Evolutionary conservation across 1,140 invertebrate genomes (phyloP).

Genomic region (Bradynema listronoti): DNA sequence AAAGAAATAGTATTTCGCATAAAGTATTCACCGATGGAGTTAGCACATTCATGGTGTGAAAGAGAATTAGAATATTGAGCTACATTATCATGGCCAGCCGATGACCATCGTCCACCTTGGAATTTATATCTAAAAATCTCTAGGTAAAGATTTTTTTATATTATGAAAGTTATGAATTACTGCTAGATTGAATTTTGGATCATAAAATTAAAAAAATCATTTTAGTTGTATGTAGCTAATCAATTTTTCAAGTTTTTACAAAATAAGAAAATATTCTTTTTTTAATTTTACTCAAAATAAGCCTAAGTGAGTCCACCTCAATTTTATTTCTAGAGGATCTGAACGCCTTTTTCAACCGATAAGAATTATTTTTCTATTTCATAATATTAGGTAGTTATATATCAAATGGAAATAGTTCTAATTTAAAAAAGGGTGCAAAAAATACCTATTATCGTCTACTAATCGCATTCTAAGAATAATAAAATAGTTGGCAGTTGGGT

Average conservation of each 20-base stretch:
- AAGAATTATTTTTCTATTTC: too few relatives aligned
- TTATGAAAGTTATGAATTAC: conserved; percentile 6
- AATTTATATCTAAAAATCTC: conserved; percentile 29
- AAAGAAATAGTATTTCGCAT: conserved; percentile 18
- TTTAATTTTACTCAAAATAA: too few relatives aligned
- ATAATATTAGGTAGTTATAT: too few relatives aligned
- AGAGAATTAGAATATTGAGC: conserved; percentile 3
- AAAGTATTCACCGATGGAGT: conserved; percentile 25
- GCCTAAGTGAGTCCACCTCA: too few relatives aligned
- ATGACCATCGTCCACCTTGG: conserved; percentile 25
- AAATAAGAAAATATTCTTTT: conserved; percentile 11
- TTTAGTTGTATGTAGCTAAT: too few relatives aligned
- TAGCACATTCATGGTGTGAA: conserved; percentile 23
- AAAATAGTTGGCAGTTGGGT: conserved; percentile 21
- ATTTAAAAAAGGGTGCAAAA: neutral
- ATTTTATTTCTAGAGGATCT: too few relatives aligned
- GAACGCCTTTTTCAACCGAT: too few relatives aligned
- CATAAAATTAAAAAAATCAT: conserved; percentile 9
- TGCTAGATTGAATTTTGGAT: neutral
- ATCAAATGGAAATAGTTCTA: neutral
- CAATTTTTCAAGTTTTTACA: too few relatives aligned
- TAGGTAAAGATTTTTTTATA: neutral
- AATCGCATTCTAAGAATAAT: conserved; percentile 21
- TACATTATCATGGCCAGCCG: conserved; percentile 26
- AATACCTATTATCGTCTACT: conserved; percentile 23